phyloP scores from a whole-genome alignment of 2,113 vertebrate genomes.

The Archocentrus centrarchus region DNA sequence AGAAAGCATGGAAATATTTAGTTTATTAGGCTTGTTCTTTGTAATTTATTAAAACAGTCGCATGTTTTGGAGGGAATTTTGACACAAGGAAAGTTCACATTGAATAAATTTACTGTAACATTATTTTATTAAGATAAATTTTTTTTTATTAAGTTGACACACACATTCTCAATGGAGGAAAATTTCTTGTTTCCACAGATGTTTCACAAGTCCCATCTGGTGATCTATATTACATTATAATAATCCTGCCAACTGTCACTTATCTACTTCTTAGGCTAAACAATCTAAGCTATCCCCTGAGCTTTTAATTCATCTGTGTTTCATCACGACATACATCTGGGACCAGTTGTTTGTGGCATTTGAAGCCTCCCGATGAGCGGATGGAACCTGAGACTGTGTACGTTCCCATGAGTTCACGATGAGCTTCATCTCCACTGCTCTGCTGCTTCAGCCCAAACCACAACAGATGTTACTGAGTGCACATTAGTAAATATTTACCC shows the following conservation, averaged over 20 bases:
- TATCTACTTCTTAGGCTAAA: constrained; percentile 47
- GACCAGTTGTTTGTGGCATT: constrained; percentile 70
- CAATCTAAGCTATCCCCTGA: constrained; percentile 54
- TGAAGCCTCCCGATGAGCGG: constrained; percentile 57
- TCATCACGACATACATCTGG: constrained; percentile 72
- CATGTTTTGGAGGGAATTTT: not conserved
- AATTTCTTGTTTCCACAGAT: constrained; percentile 40
- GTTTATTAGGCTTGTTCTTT: not conserved
- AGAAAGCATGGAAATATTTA: not conserved
- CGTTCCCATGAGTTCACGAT: constrained; percentile 66
- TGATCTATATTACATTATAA: constrained; percentile 27
- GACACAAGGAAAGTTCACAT: not conserved
- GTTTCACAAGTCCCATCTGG: constrained; percentile 46
- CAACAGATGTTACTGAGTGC: constrained; percentile 72
- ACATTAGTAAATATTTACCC: constrained; percentile 79
- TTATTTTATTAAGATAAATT: not conserved
- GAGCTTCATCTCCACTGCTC: constrained; percentile 58
- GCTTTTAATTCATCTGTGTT: constrained; percentile 61
- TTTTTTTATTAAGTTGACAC: constrained; percentile 6
- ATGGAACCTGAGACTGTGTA: constrained; percentile 64
- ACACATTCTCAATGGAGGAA: constrained; percentile 3
- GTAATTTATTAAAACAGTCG: not conserved
- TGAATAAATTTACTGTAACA: not conserved
- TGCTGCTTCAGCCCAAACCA: constrained; percentile 51
- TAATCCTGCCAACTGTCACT: constrained; percentile 42